These are phyloP conservation scores for Dufourea novaeangliae DNA, from an alignment of 1,140 invertebrate species.

Conservation along the genomic window DNA sequence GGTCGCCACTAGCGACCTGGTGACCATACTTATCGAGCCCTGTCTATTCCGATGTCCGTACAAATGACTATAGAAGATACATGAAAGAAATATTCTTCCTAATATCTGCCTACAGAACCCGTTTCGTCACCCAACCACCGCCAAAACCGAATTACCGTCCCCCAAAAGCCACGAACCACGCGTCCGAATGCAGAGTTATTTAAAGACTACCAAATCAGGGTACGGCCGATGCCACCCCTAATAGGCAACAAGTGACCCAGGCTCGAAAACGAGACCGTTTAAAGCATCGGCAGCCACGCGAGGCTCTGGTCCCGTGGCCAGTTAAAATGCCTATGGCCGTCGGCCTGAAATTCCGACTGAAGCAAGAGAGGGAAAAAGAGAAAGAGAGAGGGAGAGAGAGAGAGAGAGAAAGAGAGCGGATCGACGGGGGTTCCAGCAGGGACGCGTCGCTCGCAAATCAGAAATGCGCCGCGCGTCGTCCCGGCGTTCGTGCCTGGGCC, in stretches of 20 bases:
- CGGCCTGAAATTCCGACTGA: slow-evolving; percentile 11
- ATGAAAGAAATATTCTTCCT: too few species aligned
- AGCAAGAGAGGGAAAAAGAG: background rate
- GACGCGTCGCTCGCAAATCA: slow-evolving; percentile 54
- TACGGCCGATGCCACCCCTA: background rate
- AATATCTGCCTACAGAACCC: too few species aligned
- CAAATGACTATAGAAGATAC: too few species aligned
- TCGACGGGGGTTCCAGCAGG: slow-evolving; percentile 35
- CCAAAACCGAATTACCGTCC: too few species aligned
- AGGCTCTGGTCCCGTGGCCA: background rate
- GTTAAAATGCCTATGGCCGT: slow-evolving; percentile 6
- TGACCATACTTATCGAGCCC: too few species aligned
- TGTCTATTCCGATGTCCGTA: too few species aligned
- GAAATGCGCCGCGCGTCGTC: slow-evolving; percentile 56
- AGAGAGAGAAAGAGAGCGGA: background rate
- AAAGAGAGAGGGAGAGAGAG: background rate
- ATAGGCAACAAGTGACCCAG: slow-evolving; percentile 7
- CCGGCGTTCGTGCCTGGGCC: slow-evolving; percentile 19
- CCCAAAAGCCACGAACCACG: too few species aligned
- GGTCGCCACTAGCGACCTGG: too few species aligned
- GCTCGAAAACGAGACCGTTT: background rate
- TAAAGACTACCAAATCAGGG: background rate
- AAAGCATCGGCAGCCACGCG: background rate
- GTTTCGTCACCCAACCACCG: too few species aligned
- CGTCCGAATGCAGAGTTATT: too few species aligned